These are phyloP conservation scores for Plestiodon gilberti DNA, from an alignment of 2,113 vertebrate species.

Conservation along the genomic window DNA sequence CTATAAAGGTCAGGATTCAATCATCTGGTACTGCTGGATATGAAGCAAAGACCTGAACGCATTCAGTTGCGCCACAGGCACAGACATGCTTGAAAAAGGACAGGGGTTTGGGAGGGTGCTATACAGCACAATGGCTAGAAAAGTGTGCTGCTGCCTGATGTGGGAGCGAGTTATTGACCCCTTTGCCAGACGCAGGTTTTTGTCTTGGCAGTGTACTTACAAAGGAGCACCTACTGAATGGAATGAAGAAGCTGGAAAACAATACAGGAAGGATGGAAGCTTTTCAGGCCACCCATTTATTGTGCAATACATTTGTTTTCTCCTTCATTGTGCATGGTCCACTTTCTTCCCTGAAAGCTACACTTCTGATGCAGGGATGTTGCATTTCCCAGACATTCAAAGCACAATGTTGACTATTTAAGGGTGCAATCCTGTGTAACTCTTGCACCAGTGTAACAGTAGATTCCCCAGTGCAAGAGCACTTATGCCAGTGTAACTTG, in stretches of 20 bases:
- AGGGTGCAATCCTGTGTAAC: background rate
- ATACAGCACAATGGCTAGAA: background rate
- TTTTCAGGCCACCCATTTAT: background rate
- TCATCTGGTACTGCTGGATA: conserved; percentile 8
- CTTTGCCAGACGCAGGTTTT: background rate
- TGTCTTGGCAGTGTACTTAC: background rate
- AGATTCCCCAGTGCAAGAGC: too few species aligned
- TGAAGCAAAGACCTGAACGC: background rate
- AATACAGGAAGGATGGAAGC: background rate
- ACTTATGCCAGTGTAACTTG: too few species aligned
- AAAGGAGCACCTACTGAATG: background rate
- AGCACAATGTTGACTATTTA: background rate
- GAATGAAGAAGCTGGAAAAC: background rate
- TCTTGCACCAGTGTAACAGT: too few species aligned
- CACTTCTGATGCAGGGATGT: background rate
- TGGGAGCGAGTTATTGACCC: background rate
- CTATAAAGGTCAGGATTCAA: conserved; percentile 20
- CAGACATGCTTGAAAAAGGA: background rate
- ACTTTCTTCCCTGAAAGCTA: background rate
- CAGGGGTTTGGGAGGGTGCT: background rate
- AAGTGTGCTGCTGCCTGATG: background rate
- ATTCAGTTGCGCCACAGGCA: background rate
- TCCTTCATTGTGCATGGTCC: background rate
- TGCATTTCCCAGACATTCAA: background rate
- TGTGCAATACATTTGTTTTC: background rate